Base-by-base conservation (phyloP, 1,140 invertebrate genomes). In the Oscheius sp. region DNA sequence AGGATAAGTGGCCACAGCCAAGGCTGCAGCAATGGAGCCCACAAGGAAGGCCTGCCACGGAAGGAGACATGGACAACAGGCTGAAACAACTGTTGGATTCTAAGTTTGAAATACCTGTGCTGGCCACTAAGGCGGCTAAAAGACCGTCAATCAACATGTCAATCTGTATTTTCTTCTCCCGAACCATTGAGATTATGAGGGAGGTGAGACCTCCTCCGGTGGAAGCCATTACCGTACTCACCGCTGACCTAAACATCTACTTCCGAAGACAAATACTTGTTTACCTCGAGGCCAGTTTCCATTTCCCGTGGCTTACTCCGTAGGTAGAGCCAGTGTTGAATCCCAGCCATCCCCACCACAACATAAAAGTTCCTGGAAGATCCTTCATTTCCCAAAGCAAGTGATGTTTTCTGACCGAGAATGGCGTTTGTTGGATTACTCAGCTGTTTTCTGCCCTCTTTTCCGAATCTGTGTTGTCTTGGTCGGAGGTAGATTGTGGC, bases 291-390 rank as follows among this genome's bases (percentile, higher is more conserved):
- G 93, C 92, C 83, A 93, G 93, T 81, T 92, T 88, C 91, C 92
- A 93, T 85, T 90, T 91, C 15, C 88, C 88, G 1, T 89, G 89
- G 58, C 88, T 89, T 23, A 91, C 87, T 84, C 90, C 86, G 76
- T 87, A 88, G 23, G 86, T 87, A 45, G 87, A 87, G 75, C 93
- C 93, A 61, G 92, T 93, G 85, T 95, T 95, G 80, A 95, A 95
- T 1, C 92, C 93, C 38, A 94, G 85, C 93, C 93, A 95, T 0
- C 92, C 93, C 91, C 92, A 94, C 93, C 93, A 96, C 2, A 95
- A 86, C 28, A 95, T 93, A 82, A 95, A 95, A 0, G 93, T 88
- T 0, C 93, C 63, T 65, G 36, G n/a, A 65, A 4, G 10, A 65
- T 42, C 32, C 20, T 20, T 42, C 45, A 3, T 34, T 36, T 20